Base-by-base conservation (phyloP, 1,140 invertebrate genomes). In the Bombus waltoni region DNA sequence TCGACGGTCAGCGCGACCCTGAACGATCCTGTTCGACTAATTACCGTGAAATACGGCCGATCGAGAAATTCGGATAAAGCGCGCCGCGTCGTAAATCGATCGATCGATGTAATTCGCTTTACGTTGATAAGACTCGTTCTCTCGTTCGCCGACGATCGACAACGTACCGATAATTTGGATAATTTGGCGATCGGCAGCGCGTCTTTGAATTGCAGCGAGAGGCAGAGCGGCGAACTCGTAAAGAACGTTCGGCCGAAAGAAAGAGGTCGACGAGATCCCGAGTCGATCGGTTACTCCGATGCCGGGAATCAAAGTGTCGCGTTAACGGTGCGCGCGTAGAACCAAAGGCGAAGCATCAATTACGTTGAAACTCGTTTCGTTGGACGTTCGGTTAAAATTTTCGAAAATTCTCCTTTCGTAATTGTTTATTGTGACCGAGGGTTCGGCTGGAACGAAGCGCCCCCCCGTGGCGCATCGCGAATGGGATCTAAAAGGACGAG, bases 381-480 rank as follows among this genome's bases (percentile, higher is more conserved):
- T 44, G 53, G 65, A 53, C 81, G 76, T 77, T 83, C 73, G 75
- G 70, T 72, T 38, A 81, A 68, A 53, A 85, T 72, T 78, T 88
- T 81, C 84, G 85, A 78, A 89, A 88, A 88, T 73, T 44, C 78
- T 76, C 81, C 76, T 85, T 77, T 72, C 80, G 66, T 81, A 81
- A 81, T 42, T 89, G 82, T 88, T 91, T 91, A 89, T 91, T 81
- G 90, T 91, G 88, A 80, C 71, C 59, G 42, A 85, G 80, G 66
- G 70, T 65, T 73, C 74, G 82, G 62, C 62, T 90, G 73, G 76
- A 85, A 87, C 83, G 86, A 86, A 78, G 78, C 78, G 73, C 80
- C 90, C 90, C 88, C 91, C 91, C 76, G 90, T 90, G 88, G 90
- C 47, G 90, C 87, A 87, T 90, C 87, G 90, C 88, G 89, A 92